These are phyloP conservation scores for Dreissena rostriformis DNA, from an alignment of 1,140 invertebrate species.

Conservation along the genomic window DNA sequence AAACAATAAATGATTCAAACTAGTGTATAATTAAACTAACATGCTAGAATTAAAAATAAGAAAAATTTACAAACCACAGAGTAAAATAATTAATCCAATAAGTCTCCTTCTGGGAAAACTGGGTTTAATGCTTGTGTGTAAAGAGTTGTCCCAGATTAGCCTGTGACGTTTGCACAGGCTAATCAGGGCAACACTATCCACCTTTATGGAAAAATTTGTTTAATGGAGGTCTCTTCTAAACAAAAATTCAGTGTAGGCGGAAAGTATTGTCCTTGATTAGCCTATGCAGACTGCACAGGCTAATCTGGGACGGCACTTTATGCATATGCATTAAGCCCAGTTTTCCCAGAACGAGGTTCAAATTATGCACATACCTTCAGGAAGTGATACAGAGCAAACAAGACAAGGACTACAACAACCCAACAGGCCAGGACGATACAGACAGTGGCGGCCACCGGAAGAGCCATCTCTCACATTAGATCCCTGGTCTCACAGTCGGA, in stretches of 20 bases:
- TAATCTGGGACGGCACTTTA: background rate
- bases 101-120: no score
- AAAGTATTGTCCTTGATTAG: background rate
- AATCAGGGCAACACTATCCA: no score
- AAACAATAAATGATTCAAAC: no score
- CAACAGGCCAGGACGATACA: conserved; percentile 46
- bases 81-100: no score
- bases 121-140: no score
- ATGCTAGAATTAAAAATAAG: no score
- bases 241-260: background rate
- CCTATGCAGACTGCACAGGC: background rate
- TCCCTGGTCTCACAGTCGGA: background rate
- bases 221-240: background rate
- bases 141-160: background rate
- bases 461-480: conserved; percentile 2
- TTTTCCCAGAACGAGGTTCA: background rate
- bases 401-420: conserved; percentile 24
- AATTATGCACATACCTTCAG: conserved; percentile 26
- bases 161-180: background rate
- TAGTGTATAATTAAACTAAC: no score
- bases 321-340: background rate
- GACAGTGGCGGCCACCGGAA: conserved; percentile 32
- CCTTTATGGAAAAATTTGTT: background rate
- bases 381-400: conserved; percentile 39
- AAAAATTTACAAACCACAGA: no score